A percentile compares a stretch with the other conserved stretches of the same genome.
These are phyloP conservation scores for Danio kyathit DNA, from an alignment of 2,797 vertebrate species.

Conservation along the genomic window DNA sequence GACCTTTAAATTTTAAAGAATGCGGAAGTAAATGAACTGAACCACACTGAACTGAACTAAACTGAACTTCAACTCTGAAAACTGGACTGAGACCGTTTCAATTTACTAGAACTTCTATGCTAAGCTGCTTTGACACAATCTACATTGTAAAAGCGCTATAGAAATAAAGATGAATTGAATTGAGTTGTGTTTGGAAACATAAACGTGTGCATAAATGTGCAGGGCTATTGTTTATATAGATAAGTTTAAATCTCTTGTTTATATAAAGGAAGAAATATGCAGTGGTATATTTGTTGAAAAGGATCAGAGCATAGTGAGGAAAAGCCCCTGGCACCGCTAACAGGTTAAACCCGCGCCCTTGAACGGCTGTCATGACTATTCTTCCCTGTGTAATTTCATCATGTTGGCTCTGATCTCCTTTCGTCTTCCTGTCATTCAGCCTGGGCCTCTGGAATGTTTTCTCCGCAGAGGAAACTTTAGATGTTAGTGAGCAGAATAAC, in stretches of 20 bases:
- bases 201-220: neutral
- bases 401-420: slow-evolving; percentile 51
- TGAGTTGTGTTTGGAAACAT: neutral
- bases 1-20: no score
- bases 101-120: no score
- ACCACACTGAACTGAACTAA: no score
- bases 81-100: no score
- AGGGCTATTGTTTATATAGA: neutral
- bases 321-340: slow-evolving; percentile 47
- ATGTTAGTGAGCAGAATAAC: slow-evolving; percentile 24
- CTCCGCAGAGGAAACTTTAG: slow-evolving; percentile 49
- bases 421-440: slow-evolving; percentile 50
- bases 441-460: slow-evolving; percentile 47
- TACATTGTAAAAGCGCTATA: no score
- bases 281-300: neutral
- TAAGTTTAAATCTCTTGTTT: neutral
- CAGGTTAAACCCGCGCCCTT: slow-evolving; percentile 37
- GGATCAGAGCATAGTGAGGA: slow-evolving; percentile 12
- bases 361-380: slow-evolving; percentile 52
- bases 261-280: neutral
- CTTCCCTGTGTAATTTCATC: slow-evolving; percentile 53
- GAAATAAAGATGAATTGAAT: no score
- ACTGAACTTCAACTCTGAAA: no score
- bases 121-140: no score
- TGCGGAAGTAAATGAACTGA: no score